These are phyloP conservation scores for Cerastis rubricosa DNA, from an alignment of 2,888 invertebrate species.

Conservation along the genomic window DNA sequence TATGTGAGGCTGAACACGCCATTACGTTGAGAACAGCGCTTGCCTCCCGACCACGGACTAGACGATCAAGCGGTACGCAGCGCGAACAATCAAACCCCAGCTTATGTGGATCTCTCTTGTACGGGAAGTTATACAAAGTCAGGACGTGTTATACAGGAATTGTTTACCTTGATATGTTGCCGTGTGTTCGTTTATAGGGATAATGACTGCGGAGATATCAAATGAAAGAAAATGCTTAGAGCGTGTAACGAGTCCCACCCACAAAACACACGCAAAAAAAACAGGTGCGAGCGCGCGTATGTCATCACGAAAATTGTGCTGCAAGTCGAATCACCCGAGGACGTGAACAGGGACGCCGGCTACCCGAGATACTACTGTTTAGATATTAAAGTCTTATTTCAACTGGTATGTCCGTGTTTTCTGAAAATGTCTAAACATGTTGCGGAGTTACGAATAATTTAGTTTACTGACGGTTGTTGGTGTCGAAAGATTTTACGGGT, in stretches of 20 bases:
- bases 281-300: neutral
- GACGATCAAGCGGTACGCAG: neutral
- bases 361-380: constrained; percentile 46
- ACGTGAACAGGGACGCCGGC: neutral
- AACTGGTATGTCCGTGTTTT: constrained; percentile 36
- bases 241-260: neutral
- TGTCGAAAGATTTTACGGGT: neutral
- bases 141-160: no score
- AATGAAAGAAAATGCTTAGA: neutral
- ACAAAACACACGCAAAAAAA: neutral
- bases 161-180: no score
- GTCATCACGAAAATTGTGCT: neutral
- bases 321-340: neutral
- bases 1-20: constrained; percentile 52
- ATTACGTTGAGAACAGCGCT: constrained; percentile 34
- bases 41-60: neutral
- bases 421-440: constrained; percentile 19
- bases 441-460: constrained; percentile 20
- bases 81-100: no score
- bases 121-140: no score
- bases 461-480: constrained; percentile 1
- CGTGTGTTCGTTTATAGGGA: neutral
- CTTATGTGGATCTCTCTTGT: no score
- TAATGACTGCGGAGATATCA: neutral
- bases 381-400: constrained; percentile 65